Percentiles rank a stretch among this genome's conserved stretches.
Conservation (phyloP, 2,113 vertebrate genomes). For the Carassius carassius region DNA sequence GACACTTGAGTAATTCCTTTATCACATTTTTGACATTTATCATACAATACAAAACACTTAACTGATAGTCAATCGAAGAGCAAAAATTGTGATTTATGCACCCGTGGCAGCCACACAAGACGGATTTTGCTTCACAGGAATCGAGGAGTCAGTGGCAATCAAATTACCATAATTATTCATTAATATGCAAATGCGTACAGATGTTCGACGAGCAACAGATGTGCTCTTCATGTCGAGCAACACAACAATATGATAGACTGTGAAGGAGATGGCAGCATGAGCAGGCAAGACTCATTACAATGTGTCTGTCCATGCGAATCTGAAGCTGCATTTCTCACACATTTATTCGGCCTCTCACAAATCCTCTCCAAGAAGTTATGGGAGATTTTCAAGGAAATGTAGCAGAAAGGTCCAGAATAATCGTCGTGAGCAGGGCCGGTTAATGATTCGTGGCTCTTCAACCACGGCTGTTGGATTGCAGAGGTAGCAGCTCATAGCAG, state of each 20-base stretch:
- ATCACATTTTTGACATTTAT: background rate
- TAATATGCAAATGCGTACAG: constrained; percentile 77
- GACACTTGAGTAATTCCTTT: background rate
- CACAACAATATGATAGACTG: constrained; percentile 65
- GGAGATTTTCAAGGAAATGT: constrained; percentile 32
- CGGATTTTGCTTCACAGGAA: constrained; percentile 64
- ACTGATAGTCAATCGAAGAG: constrained; percentile 44
- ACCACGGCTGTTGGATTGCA: constrained; percentile 44
- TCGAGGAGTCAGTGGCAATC: constrained; percentile 63
- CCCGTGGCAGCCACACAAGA: constrained; percentile 48
- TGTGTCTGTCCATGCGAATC: constrained; percentile 31
- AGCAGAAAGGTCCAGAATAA: constrained; percentile 46
- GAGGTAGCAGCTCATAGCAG: constrained; percentile 26
- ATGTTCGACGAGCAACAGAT: constrained; percentile 76
- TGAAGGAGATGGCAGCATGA: background rate
- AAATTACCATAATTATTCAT: constrained; percentile 80
- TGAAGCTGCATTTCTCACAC: constrained; percentile 7
- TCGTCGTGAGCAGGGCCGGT: constrained; percentile 26
- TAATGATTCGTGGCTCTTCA: constrained; percentile 50
- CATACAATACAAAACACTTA: background rate
- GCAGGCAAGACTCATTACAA: constrained; percentile 30
- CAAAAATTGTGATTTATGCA: constrained; percentile 45
- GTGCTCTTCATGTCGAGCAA: constrained; percentile 67
- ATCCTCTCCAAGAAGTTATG: constrained; percentile 38
- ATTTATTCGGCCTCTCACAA: constrained; percentile 25